These are phyloP conservation scores for Amazona guildingii DNA, from an alignment of 2,113 vertebrate genomes.

Conservation along the genomic window DNA sequence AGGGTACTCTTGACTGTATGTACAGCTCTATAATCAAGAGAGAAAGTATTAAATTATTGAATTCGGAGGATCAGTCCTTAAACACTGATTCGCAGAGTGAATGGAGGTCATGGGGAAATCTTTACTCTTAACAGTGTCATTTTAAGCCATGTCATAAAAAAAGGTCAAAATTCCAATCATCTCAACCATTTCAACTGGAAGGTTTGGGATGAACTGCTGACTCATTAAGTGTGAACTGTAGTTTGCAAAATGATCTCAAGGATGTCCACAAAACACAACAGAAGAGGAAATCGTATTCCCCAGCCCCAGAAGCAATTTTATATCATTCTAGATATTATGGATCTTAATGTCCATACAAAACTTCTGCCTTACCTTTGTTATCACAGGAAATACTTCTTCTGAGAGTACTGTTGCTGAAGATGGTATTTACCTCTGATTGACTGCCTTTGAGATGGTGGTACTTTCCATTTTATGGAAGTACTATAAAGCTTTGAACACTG, in stretches of 20 bases:
- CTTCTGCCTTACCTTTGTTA: constrained; percentile 15
- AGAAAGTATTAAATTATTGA: constrained; percentile 21
- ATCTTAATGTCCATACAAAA: not conserved
- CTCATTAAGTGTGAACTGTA: not conserved
- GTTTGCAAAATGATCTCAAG: not conserved
- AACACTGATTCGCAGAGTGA: not conserved
- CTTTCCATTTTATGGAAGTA: not conserved
- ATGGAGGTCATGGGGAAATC: not conserved
- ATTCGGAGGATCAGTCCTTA: constrained; percentile 24
- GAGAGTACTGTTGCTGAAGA: not conserved
- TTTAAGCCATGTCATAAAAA: not conserved
- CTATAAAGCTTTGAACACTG: not conserved
- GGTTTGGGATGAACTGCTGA: not conserved
- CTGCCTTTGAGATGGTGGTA: not conserved
- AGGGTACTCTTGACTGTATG: not conserved
- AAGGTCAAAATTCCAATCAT: not conserved
- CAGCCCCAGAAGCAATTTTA: constrained; percentile 33
- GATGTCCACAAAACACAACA: not conserved
- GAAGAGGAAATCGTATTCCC: not conserved
- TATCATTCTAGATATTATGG: not conserved
- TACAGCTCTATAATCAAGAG: constrained; percentile 1
- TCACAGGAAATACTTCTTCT: not conserved
- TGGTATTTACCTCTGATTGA: not conserved
- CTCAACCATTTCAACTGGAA: not conserved
- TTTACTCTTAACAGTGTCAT: not conserved